Conservation (phyloP, 2,113 vertebrate genomes). For the Tringa solitaria region DNA sequence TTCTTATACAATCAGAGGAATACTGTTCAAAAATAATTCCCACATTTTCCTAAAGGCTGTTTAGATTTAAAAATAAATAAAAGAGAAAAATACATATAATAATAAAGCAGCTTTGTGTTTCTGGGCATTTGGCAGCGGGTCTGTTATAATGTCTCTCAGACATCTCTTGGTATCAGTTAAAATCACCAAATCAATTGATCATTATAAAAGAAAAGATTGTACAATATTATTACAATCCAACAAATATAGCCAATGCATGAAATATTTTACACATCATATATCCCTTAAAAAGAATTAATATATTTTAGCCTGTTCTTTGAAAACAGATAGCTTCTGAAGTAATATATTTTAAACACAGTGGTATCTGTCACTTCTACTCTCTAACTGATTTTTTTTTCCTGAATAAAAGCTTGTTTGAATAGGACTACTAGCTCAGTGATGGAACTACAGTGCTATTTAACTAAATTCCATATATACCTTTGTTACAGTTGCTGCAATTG, state of each 20-base stretch:
- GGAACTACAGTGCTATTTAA: slow-evolving; percentile 46
- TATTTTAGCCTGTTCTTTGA: slow-evolving; percentile 4
- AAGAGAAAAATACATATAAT: not conserved
- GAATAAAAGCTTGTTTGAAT: slow-evolving; percentile 31
- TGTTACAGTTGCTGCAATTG: not conserved
- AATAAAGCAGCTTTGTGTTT: slow-evolving; percentile 27
- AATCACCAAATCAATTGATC: not conserved
- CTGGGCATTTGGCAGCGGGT: slow-evolving; percentile 17
- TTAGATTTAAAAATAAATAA: slow-evolving; percentile 21
- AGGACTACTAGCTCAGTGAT: slow-evolving; percentile 44
- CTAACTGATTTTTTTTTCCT: not conserved
- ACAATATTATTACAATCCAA: slow-evolving; percentile 16
- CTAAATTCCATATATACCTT: slow-evolving; percentile 31
- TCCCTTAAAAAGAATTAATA: not conserved
- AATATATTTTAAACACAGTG: slow-evolving; percentile 14
- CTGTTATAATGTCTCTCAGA: not conserved
- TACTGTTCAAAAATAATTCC: slow-evolving; percentile 49
- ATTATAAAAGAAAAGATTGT: slow-evolving; percentile 23
- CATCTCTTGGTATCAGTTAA: not conserved
- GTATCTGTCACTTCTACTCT: slow-evolving; percentile 24
- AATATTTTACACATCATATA: slow-evolving; percentile 31
- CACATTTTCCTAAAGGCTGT: not conserved
- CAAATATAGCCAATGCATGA: slow-evolving; percentile 16
- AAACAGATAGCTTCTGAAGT: slow-evolving; percentile 26
- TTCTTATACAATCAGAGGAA: not conserved